Percentiles rank a stretch among this genome's conserved stretches.
These are phyloP conservation scores for Eurystomus gularis DNA, from an alignment of 2,113 vertebrate species.

Conservation along the genomic window DNA sequence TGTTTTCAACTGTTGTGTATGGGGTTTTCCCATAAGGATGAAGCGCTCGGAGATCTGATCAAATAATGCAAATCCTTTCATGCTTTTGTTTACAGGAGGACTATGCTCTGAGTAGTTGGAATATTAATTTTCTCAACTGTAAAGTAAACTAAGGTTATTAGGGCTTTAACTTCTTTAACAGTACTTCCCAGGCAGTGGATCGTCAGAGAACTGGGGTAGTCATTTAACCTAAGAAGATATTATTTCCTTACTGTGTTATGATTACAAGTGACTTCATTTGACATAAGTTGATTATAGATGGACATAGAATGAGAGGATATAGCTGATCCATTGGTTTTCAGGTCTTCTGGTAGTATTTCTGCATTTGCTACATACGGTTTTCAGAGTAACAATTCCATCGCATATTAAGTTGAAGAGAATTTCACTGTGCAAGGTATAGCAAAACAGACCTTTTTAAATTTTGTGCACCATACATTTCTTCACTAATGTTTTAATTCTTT, in stretches of 20 bases:
- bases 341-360: not conserved
- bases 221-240: not conserved
- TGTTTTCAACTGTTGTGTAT: not conserved
- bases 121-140: not conserved
- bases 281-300: not conserved
- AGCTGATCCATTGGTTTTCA: not conserved
- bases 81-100: not conserved
- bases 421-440: not conserved
- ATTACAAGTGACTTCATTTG: not conserved
- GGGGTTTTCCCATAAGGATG: conserved; percentile 1
- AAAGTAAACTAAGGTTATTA: not conserved
- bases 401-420: not conserved
- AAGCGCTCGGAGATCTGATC: not conserved
- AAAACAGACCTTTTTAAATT: not conserved
- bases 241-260: not conserved
- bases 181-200: not conserved
- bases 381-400: not conserved
- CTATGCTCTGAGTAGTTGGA: not conserved
- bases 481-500: conserved; percentile 25
- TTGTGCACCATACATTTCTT: not conserved
- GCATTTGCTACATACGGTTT: not conserved
- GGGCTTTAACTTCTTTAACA: not conserved
- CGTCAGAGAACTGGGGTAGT: not conserved
- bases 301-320: not conserved
- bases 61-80: conserved; percentile 15